Evolutionary conservation across 2,888 invertebrate genomes (phyloP), one percentile per base, ranked within the genome.

Genomic region (Chorisops tibialis): DNA sequence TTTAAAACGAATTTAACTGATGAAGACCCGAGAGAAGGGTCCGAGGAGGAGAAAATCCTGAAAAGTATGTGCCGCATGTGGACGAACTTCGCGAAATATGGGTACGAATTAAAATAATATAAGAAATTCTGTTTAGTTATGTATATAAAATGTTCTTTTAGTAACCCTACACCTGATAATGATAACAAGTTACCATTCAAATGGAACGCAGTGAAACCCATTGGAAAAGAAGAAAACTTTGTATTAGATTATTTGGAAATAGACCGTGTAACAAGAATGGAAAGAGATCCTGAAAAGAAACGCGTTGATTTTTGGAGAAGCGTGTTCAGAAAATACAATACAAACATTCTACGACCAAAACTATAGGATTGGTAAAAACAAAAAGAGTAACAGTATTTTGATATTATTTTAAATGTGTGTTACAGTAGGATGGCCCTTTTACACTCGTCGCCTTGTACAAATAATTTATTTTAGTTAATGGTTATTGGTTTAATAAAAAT

Each of bases 61-160:
- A 73, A 79, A 19, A 75, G 78, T 22, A 74, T 85, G 69, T 76
- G 80, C n/a, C 72, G 76, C 18, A 74, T 85, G 74, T 85, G 87
- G 85, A 81, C 84, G 0, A 85, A 86, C 68, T 87, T 87, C 72
- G 86, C 85, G 0, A 82, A 81, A 70, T 74, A 73, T 68, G 80
- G 82, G 78, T 83, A 71, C 77, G 30, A 11, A 37, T 52, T 45
- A 30, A 30, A 30, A 2, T 30, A 30, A 1, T 30, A 30, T n/a
- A n/a, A n/a, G n/a, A n/a, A n/a, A n/a, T n/a, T n/a, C n/a, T n/a
- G n/a, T n/a, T n/a, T n/a, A n/a, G n/a, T n/a, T n/a, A n/a, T n/a
- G n/a, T n/a, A n/a, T n/a, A n/a, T n/a, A n/a, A n/a, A n/a, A n/a
- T n/a, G 9, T 48, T 37, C 62, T 39, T 4, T 18, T 19, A 71